These are phyloP conservation scores for Podocnemis expansa DNA, from an alignment of 2,113 vertebrate genomes.

Conservation along the genomic window DNA sequence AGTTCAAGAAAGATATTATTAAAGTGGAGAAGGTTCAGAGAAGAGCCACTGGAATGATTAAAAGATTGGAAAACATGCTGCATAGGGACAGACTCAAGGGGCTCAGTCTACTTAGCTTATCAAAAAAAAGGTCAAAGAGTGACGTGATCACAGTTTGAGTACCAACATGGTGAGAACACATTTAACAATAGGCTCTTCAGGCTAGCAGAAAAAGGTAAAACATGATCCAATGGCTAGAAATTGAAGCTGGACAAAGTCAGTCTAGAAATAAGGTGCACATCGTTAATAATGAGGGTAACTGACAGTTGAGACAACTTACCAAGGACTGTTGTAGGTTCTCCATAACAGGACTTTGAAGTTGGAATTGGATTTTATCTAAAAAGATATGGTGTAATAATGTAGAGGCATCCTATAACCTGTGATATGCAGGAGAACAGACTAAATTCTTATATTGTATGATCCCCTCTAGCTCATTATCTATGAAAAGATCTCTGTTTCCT, in stretches of 20 bases:
- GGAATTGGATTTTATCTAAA: background rate
- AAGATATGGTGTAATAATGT: background rate
- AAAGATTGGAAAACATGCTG: background rate
- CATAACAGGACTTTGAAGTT: background rate
- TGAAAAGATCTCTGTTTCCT: background rate
- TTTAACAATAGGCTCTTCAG: background rate
- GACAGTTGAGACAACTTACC: background rate
- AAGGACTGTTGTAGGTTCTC: background rate
- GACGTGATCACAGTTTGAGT: background rate
- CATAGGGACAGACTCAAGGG: background rate
- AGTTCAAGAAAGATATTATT: background rate
- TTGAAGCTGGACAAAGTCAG: background rate
- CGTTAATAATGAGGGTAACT: background rate
- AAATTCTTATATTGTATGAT: background rate
- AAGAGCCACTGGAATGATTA: background rate
- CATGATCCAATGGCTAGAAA: background rate
- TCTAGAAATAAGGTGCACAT: background rate
- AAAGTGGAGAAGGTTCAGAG: background rate
- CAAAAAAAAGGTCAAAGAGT: background rate
- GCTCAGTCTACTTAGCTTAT: background rate
- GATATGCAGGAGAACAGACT: background rate
- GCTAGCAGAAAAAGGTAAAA: background rate
- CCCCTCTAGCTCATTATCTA: background rate
- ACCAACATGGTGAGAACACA: background rate
- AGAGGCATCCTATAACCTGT: background rate